Base-by-base conservation (phyloP, 2,888 invertebrate species). In the Ornithoptera priamus region DNA sequence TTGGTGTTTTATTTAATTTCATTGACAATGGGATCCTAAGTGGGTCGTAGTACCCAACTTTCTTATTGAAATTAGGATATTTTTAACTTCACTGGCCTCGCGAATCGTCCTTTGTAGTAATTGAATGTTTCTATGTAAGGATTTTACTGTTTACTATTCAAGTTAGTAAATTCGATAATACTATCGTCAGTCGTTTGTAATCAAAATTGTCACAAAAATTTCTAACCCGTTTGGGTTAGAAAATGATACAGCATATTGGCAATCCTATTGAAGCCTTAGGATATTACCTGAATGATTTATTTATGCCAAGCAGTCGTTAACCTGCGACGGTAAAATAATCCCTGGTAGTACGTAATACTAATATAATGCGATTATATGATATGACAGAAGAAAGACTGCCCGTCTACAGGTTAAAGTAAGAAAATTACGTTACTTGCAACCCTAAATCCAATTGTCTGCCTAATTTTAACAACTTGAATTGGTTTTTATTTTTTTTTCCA, bases 361-460 rank as follows among this genome's bases (percentile, higher is more conserved):
- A 57, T 57, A 57, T 69, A 69, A 69, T 61, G 42, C 61, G 60
- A 69, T 69, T 69, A 69, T 56, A n/a, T 22, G n/a, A 30, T 56
- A 56, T 36, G 46, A 30, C 46, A 24, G 24, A n/a, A 30, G 15
- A 24, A 60, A 56, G 39, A 53, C 39, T 59, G n/a, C 18, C 65
- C 65, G 50, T 30, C 53, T 30, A 39, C 56, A 39, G 39, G 61
- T 60, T 60, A 58, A 22, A 30, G 1, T 59, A 61, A 56, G 36
- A 12, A 62, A 69, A 65, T 57, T 56, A 30, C 42, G 20, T 65
- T 69, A 61, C 53, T 30, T 15, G 69, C 65, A 65, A 65, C 57
- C 65, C 7, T 69, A 39, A 22, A n/a, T 3, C n/a, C 15, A 61
- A 63, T 17, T 59, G 30, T 20, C 59, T 61, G 42, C 64, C 56